Percentiles rank a stretch among this genome's conserved stretches.
These are phyloP conservation scores for Apeira syringaria DNA, from an alignment of 2,888 invertebrate genomes.

Conservation along the genomic window DNA sequence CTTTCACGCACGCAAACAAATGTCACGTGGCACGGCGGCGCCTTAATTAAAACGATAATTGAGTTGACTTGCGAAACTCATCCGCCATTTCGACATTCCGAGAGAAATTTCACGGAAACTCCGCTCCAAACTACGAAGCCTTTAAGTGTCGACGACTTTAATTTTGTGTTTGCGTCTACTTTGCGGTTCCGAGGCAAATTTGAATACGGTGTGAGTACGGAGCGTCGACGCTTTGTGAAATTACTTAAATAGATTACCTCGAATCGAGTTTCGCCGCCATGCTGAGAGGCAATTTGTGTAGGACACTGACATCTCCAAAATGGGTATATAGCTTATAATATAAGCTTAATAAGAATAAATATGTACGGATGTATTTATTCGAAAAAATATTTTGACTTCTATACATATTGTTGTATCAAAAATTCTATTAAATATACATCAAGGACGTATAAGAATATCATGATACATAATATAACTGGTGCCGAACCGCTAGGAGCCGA, in stretches of 20 bases:
- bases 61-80: conserved; percentile 83
- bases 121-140: conserved; percentile 78
- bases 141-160: conserved; percentile 81
- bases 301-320: conserved; percentile 18
- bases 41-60: conserved; percentile 84
- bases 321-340: conserved; percentile 10
- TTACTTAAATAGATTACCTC: conserved; percentile 76
- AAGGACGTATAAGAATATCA: no score
- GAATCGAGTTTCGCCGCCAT: conserved; percentile 61
- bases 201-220: conserved; percentile 69
- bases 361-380: no score
- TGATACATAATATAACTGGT: no score
- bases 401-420: no score
- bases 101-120: conserved; percentile 77
- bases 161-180: conserved; percentile 82
- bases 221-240: conserved; percentile 65
- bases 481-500: no score
- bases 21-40: conserved; percentile 80
- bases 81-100: conserved; percentile 81
- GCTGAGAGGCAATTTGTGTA: conserved; percentile 31
- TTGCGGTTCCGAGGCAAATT: conserved; percentile 77
- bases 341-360: no score
- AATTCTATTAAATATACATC: no score
- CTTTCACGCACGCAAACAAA: conserved; percentile 83
- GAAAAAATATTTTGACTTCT: no score